Base-by-base conservation (phyloP, 1,140 invertebrate genomes). In the Mycetomoellerius zeteki region DNA sequence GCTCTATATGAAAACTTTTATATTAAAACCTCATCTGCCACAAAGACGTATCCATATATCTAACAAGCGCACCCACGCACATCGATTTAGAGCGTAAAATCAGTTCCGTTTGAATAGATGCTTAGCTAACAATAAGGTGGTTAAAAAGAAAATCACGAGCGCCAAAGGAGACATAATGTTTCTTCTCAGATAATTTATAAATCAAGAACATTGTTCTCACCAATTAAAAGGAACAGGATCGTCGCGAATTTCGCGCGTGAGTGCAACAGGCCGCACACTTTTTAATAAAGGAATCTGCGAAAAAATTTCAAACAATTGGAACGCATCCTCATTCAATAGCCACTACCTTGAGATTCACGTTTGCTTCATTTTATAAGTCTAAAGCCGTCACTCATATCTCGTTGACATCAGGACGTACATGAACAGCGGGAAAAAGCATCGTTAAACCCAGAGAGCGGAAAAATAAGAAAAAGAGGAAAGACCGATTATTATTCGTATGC, bases 311-410 rank as follows among this genome's bases (percentile, higher is more conserved):
- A 52, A 84, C 56, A 80, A 88, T 86, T 56, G 81, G n/a, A 84
- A 85, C 75, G 82, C 47, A 86, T 58, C 58, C 60, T 62, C 27
- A 12, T 64, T 64, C 60, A 64, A 19, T 27, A 64, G 21, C 47
- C 24, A 30, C 62, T 72, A 58, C 47, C 73, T 69, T 86, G 37
- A 78, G 75, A 85, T 69, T 67, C 43, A 52, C 62, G 37, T 33
- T 78, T 77, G 58, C 43, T 54, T 86, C 78, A 19, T 71, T 56
- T 52, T 87, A 71, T 27, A 86, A 78, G 43, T 37, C 33, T 62
- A 80, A 73, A 86, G 33, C 56, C 62, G 60, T 90, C 90, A 30
- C 50, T 87, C 67, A 30, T 71, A 89, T 62, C 52, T 64, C 37
- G 24, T 85, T 85, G 58, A 76, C 33, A 67, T 65, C 84, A 64